These are phyloP conservation scores for Nibea coibor DNA, from an alignment of 2,113 vertebrate species.

Conservation along the genomic window DNA sequence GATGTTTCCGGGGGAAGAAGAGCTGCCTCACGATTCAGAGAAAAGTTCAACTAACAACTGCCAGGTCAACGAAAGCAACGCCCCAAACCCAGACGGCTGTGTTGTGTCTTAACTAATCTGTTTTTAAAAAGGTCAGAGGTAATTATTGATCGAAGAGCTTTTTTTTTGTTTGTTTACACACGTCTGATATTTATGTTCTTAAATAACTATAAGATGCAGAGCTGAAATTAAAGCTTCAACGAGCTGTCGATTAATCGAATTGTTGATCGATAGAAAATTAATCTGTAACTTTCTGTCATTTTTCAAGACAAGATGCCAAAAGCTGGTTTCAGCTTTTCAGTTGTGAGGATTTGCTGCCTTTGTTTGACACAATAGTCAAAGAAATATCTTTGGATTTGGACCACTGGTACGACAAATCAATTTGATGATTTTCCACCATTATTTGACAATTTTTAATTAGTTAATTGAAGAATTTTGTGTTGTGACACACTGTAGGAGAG, in stretches of 20 bases:
- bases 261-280: background rate
- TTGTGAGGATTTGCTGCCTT: slow-evolving; percentile 2
- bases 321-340: background rate
- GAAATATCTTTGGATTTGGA: background rate
- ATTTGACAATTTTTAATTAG: background rate
- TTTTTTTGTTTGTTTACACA: slow-evolving; percentile 8
- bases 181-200: slow-evolving; percentile 13
- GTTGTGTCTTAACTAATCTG: slow-evolving; percentile 75
- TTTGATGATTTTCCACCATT: background rate
- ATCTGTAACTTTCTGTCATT: background rate
- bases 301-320: background rate
- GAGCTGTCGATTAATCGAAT: background rate
- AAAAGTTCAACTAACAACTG: background rate
- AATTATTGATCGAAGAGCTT: background rate
- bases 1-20: slow-evolving; percentile 59
- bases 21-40: slow-evolving; percentile 52
- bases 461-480: too few relatives aligned
- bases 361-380: background rate
- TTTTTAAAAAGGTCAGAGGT: background rate
- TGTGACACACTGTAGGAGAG: slow-evolving; percentile 11
- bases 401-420: background rate
- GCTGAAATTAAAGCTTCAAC: background rate
- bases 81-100: slow-evolving; percentile 59
- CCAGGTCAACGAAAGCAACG: background rate
- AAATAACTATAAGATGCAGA: background rate